A percentile compares a stretch with the other conserved stretches of the same genome.
phyloP scores from a whole-genome alignment of 1,140 invertebrate species.

The Arctopsyche grandis region DNA sequence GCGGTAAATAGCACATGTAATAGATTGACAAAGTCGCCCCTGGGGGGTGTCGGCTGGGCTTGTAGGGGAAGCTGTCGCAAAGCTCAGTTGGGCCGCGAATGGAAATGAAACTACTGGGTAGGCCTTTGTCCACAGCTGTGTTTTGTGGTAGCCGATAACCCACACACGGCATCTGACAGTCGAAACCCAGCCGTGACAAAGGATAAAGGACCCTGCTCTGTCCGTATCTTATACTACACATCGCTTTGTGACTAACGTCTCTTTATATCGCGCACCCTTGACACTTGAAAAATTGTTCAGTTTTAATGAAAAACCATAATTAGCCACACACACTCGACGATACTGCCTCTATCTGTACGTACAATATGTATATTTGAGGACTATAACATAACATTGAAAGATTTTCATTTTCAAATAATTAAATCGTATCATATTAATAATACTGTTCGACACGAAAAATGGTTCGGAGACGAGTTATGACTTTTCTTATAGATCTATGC shows the following conservation, averaged over 20 bases:
- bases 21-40: no score
- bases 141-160: conserved; percentile 29
- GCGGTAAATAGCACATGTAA: no score
- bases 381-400: no score
- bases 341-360: neutral
- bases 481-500: no score
- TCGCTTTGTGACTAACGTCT: conserved; percentile 29
- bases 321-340: no score
- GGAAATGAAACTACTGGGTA: conserved; percentile 14
- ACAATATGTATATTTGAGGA: neutral
- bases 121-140: conserved; percentile 11
- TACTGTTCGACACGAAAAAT: no score
- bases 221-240: neutral
- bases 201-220: conserved; percentile 29
- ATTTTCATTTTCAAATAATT: no score
- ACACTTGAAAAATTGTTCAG: neutral
- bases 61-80: neutral
- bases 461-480: no score
- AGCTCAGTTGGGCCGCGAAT: neutral
- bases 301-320: no score
- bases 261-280: neutral
- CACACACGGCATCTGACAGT: conserved; percentile 28
- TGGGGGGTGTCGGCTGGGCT: no score
- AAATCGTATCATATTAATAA: no score
- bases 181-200: conserved; percentile 35